Evolutionary conservation across 2,888 invertebrate genomes (phyloP).

Genomic region (Anorthoa munda): DNA sequence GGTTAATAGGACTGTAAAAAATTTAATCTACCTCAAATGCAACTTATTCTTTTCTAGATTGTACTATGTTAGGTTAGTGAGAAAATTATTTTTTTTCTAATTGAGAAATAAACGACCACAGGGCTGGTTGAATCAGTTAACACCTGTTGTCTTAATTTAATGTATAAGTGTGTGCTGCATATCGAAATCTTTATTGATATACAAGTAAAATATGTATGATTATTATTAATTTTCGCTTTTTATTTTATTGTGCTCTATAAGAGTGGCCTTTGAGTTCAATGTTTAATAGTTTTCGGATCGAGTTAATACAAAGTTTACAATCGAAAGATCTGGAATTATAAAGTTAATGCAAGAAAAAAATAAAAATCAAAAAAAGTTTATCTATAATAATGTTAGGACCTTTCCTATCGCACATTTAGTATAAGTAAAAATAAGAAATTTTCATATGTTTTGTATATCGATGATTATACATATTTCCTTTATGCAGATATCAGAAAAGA

Average conservation of each 20-base stretch:
- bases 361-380: slow-evolving; percentile 66
- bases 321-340: slow-evolving; percentile 77
- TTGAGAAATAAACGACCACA: slow-evolving; percentile 81
- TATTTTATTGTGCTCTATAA: slow-evolving; percentile 75
- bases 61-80: slow-evolving; percentile 89
- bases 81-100: slow-evolving; percentile 82
- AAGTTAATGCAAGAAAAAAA: slow-evolving; percentile 72
- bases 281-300: slow-evolving; percentile 68
- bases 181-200: slow-evolving; percentile 84
- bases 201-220: slow-evolving; percentile 82
- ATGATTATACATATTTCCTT: slow-evolving; percentile 76
- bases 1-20: slow-evolving; percentile 91
- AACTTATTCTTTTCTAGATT: slow-evolving; percentile 89
- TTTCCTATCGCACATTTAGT: slow-evolving; percentile 74
- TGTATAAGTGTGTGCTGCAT: slow-evolving; percentile 85
- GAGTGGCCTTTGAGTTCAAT: slow-evolving; percentile 73
- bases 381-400: slow-evolving; percentile 69
- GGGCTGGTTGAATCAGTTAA: slow-evolving; percentile 75
- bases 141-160: slow-evolving; percentile 78
- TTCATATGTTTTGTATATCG: slow-evolving; percentile 70
- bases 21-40: slow-evolving; percentile 90
- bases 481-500: slow-evolving; percentile 79
- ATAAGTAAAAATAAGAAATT: slow-evolving; percentile 68
- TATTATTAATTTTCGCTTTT: slow-evolving; percentile 78
- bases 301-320: slow-evolving; percentile 65